Evolutionary conservation across 2,888 invertebrate species (phyloP).

Genomic region (Diarsia dahlii): DNA sequence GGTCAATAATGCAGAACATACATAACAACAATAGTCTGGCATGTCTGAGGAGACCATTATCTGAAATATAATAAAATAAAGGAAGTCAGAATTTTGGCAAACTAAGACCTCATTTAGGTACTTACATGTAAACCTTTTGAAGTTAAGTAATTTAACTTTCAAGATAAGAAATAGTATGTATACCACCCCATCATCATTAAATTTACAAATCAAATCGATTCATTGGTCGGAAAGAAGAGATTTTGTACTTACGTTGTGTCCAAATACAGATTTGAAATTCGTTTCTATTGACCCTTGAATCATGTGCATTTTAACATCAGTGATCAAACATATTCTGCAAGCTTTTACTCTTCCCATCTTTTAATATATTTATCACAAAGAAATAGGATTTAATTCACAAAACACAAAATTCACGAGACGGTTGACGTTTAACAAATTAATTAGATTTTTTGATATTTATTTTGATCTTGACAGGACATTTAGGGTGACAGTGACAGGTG

Average conservation of each 20-base stretch:
- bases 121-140: too few species aligned
- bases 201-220: neutral
- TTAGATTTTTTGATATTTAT: too few species aligned
- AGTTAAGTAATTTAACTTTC: neutral
- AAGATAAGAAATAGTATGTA: neutral
- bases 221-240: too few species aligned
- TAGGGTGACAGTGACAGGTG: neutral
- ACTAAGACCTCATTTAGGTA: neutral
- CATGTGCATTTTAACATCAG: constrained; percentile 40
- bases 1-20: constrained; percentile 34
- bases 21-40: constrained; percentile 39
- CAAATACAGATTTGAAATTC: constrained; percentile 43
- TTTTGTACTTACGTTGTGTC: constrained; percentile 38
- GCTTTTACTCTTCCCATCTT: constrained; percentile 47
- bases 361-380: neutral
- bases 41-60: constrained; percentile 26
- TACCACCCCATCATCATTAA: neutral
- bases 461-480: neutral
- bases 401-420: too few species aligned
- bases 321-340: constrained; percentile 45
- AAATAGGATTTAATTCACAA: neutral
- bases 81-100: neutral
- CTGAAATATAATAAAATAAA: constrained; percentile 17
- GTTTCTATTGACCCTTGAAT: constrained; percentile 39
- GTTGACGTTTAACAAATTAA: too few species aligned